Evolutionary conservation across 2,113 vertebrate species (phyloP), one percentile per base, ranked within the genome.

Genomic region (Sander vitreus): DNA sequence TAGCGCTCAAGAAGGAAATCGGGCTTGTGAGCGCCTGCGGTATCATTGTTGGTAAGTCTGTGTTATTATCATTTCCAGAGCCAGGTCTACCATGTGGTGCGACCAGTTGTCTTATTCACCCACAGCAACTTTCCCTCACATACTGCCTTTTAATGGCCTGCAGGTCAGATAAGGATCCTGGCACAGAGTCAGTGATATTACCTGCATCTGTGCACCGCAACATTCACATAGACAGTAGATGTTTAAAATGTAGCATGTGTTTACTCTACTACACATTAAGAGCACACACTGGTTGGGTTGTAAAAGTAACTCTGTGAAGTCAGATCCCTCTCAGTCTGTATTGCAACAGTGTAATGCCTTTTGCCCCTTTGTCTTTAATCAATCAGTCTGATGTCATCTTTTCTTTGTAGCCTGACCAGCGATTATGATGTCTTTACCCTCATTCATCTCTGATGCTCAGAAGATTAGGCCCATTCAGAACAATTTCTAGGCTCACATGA

Each of bases 1-100:
- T 98, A 18, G 96, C 96, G 5, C 95, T 98, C 84, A 98, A 98
- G 95, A 97, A 98, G 55, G 96, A 97, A 78, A 98, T 98, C 53
- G 97, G 97, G 39, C 95, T 98, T 19, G 95, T 97, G 79, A 98
- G 97, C 81, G 97, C 96, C 15, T 98, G 97, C 47, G 97, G 97
- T 1, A 98, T 98, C 72, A 97, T 98, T 19, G 95, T 98, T 33
- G 97, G 97, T 98, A 50, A 97, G 97, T 95, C 3, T 51, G 55
- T 15, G 1, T 7, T 3, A 3, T 14, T 3, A 4, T 14, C 5
- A 23, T 10, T 39, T 25, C 3, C 6, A 6, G 21, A 54, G 25
- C 5, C 21, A 62, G 0, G 10, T 30, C 39, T 50, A 10, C 19
- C 23, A 45, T 13, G 51, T 16, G 57, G 39, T 64, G 65, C 55